Base-by-base conservation (phyloP, 2,888 invertebrate species). In the Poecilobothrus nobilitatus region DNA sequence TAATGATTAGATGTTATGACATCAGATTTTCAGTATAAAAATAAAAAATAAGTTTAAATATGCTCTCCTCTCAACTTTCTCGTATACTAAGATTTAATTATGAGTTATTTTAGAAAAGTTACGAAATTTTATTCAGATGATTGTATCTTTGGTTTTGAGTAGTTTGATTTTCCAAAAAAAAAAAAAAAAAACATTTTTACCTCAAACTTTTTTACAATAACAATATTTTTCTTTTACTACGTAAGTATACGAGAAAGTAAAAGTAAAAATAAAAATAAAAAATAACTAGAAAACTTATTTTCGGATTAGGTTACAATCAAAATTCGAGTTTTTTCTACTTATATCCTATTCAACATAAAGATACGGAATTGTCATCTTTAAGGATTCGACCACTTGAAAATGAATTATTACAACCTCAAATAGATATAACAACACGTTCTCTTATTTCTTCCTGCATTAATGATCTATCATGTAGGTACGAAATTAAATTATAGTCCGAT, bases 391-490 rank as follows among this genome's bases (percentile, higher is more conserved):
- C 53, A 6, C 53, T 53, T 18, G 15, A 53, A 18, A 15, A 18
- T 53, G 53, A 18, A 9, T 53, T 53, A 53, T 53, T 53, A n/a
- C 53, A 53, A 18, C 18, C 53, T 15, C 12, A 53, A 53, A 12
- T 53, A 15, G 53, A 53, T 53, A 53, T 9, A 15, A 53, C 53
- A 53, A 53, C 53, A 53, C 53, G 18, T 12, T 53, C 53, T 53
- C 15, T 53, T 12, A 1, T 41, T 41, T 12, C 53, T 9, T 53
- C 53, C 7, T 65, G 33, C 37, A 34, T 33, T 37, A 76, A 76
- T 71, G 20, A 67, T 22, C 18, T 63, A 34, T 63, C 67, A 37
- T 67, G 37, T 64, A 64, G 67, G 69, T 33, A 67, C 62, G 62
- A 64, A 12, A 22, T 18, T 63, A 9, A 41, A n/a, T 65, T 8